phyloP scores from a whole-genome alignment of 2,888 invertebrate genomes.

The Megamerina dolium region DNA sequence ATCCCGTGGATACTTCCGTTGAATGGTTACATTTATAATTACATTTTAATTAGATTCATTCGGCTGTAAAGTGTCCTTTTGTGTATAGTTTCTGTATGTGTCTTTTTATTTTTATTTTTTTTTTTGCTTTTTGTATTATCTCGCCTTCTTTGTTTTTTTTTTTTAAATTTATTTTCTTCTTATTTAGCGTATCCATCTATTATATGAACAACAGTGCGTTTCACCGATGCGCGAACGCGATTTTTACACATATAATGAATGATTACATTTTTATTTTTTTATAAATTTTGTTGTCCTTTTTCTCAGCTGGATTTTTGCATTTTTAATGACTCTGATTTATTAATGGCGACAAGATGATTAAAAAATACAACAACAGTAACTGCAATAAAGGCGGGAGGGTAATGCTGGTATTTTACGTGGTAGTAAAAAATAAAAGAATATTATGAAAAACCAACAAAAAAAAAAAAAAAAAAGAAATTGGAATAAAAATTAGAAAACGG shows the following conservation, averaged over 20 bases:
- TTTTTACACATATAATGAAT: constrained; percentile 21
- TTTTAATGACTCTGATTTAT: constrained; percentile 48
- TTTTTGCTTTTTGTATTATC: constrained; percentile 29
- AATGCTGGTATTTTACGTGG: no score
- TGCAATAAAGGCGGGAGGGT: no score
- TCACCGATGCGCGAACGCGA: background rate
- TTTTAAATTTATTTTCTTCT: no score
- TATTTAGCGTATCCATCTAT: no score
- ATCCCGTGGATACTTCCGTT: constrained; percentile 47
- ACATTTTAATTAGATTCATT: constrained; percentile 52
- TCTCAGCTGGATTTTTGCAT: constrained; percentile 33
- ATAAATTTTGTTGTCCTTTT: constrained; percentile 7
- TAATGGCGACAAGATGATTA: constrained; percentile 46
- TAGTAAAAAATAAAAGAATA: constrained; percentile 16
- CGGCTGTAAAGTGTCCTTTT: constrained; percentile 51
- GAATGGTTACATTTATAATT: constrained; percentile 49
- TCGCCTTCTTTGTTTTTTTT: background rate
- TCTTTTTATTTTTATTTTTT: background rate
- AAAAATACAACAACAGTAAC: constrained; percentile 28
- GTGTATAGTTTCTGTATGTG: constrained; percentile 34
- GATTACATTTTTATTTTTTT: constrained; percentile 18
- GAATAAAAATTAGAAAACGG: background rate
- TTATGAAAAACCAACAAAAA: constrained; percentile 12
- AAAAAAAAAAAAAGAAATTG: constrained; percentile 5
- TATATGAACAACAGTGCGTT: no score